These are phyloP conservation scores for Conus ventricosus DNA, from an alignment of 1,140 invertebrate genomes.

Conservation along the genomic window DNA sequence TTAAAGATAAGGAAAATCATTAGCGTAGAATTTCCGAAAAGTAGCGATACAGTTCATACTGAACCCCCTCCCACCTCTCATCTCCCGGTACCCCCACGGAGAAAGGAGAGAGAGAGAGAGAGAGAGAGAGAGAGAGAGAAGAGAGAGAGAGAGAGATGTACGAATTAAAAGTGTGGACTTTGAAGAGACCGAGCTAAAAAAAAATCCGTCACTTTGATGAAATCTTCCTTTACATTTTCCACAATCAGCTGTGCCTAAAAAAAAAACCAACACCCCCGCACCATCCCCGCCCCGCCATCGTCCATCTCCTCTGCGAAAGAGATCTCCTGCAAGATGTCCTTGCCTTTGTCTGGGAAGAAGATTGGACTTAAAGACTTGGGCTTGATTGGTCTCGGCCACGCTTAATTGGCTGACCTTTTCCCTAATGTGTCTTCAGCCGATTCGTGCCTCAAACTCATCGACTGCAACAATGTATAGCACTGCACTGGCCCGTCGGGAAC, in stretches of 20 bases:
- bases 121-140: no score
- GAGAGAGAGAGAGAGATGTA: no score
- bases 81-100: no score
- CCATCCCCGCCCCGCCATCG: not conserved
- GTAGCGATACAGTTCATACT: no score
- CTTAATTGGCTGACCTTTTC: not conserved
- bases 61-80: no score
- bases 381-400: not conserved
- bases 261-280: not conserved
- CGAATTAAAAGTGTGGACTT: not conserved
- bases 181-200: not conserved
- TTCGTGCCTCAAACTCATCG: not conserved
- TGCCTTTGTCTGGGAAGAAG: not conserved
- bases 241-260: no score
- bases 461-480: not conserved
- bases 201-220: not conserved
- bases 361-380: not conserved
- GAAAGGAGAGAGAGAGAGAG: no score
- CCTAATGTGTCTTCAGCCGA: constrained; percentile 1
- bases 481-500: not conserved
- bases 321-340: not conserved
- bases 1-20: no score
- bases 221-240: not conserved
- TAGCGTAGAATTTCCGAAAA: no score
- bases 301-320: not conserved